Percentiles rank a stretch among this genome's conserved stretches.
Evolutionary conservation across 2,797 vertebrate species (phyloP).

Genomic region (Aldrovandia affinis): DNA sequence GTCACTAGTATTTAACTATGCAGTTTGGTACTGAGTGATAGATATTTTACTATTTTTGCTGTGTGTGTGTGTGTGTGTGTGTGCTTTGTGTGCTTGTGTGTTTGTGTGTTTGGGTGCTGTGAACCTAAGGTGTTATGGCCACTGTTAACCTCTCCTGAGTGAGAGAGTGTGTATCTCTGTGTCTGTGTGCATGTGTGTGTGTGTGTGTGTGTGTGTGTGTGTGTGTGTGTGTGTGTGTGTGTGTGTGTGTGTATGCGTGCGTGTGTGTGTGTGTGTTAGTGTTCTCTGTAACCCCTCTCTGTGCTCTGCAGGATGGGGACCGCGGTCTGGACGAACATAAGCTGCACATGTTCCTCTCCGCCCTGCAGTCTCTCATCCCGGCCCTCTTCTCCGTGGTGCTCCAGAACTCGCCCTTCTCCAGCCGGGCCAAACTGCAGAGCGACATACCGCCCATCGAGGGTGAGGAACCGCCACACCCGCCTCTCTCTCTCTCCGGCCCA

Average conservation of each 20-base stretch:
- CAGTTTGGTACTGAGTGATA: neutral
- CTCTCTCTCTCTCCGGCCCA: too few relatives aligned
- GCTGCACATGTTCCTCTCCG: slow-evolving; percentile 91
- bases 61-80: neutral
- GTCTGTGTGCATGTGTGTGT: neutral
- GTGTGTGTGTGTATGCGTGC: too few relatives aligned
- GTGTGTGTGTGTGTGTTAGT: neutral
- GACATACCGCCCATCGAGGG: slow-evolving; percentile 92
- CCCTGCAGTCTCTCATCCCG: slow-evolving; percentile 93
- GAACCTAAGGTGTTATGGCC: too few relatives aligned
- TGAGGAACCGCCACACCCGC: slow-evolving; percentile 53
- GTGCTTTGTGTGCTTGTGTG: too few relatives aligned
- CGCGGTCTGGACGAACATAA: slow-evolving; percentile 94
- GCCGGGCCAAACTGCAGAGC: slow-evolving; percentile 85
- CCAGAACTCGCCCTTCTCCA: slow-evolving; percentile 92
- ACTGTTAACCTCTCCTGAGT: too few relatives aligned
- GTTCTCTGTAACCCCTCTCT: neutral
- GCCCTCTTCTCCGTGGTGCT: slow-evolving; percentile 92
- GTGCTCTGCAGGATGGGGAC: slow-evolving; percentile 85
- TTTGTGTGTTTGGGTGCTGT: too few relatives aligned
- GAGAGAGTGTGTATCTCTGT: neutral
- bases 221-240: neutral
- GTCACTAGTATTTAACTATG: neutral
- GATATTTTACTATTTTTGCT: neutral
- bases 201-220: neutral